Evolutionary conservation across 2,888 invertebrate species (phyloP).

Genomic region (Pseudeuparius sepicola): DNA sequence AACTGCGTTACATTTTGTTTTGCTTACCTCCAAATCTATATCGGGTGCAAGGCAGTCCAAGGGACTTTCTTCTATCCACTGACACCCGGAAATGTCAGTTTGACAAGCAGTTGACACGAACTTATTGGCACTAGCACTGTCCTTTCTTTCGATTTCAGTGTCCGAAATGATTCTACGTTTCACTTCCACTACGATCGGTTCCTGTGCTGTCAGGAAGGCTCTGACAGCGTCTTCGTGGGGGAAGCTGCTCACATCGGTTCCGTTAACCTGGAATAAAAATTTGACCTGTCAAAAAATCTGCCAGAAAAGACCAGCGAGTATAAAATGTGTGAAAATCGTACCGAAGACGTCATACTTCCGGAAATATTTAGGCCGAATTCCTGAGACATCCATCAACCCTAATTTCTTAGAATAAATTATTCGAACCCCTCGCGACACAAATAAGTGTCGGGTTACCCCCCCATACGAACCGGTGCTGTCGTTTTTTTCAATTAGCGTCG

Average conservation of each 20-base stretch:
- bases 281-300: too few relatives aligned
- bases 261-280: slow-evolving; percentile 43
- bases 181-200: slow-evolving; percentile 51
- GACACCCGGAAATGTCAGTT: slow-evolving; percentile 42
- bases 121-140: slow-evolving; percentile 22
- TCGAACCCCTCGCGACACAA: too few relatives aligned
- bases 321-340: too few relatives aligned
- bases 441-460: too few relatives aligned
- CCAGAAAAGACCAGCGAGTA: too few relatives aligned
- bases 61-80: slow-evolving; percentile 39
- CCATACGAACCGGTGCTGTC: too few relatives aligned
- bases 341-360: too few relatives aligned
- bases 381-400: too few relatives aligned
- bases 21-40: slow-evolving; percentile 48
- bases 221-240: slow-evolving; percentile 51
- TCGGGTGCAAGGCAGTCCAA: slow-evolving; percentile 46
- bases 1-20: too few relatives aligned
- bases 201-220: slow-evolving; percentile 49
- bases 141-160: slow-evolving; percentile 21
- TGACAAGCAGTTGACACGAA: slow-evolving; percentile 43
- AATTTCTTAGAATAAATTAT: too few relatives aligned
- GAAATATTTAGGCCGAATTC: too few relatives aligned
- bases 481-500: too few relatives aligned
- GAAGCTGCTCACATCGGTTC: slow-evolving; percentile 49
- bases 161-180: slow-evolving; percentile 39